Conservation (phyloP, 2,797 vertebrate genomes). For the Aldrovandia affinis region DNA sequence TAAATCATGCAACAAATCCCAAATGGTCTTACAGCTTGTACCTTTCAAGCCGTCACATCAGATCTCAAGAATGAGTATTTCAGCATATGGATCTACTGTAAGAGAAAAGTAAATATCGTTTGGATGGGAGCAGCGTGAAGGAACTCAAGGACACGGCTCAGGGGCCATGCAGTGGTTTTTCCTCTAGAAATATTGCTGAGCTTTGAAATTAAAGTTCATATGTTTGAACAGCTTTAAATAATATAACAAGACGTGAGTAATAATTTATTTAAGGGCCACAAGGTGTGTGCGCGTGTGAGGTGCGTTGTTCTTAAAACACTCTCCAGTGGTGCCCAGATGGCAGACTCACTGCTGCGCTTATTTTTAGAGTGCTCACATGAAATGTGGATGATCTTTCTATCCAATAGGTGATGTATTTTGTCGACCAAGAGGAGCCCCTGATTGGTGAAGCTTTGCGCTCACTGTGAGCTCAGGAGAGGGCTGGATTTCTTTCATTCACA, state of each 20-base stretch:
- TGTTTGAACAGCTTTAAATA: slow-evolving; percentile 44
- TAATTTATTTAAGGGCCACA: slow-evolving; percentile 30
- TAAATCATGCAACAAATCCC: background rate
- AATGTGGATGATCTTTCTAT: slow-evolving; percentile 43
- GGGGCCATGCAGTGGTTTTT: background rate
- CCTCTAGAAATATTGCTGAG: background rate
- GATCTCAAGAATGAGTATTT: slow-evolving; percentile 2
- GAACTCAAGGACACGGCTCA: background rate
- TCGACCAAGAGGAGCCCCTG: background rate
- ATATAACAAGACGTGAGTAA: slow-evolving; percentile 34
- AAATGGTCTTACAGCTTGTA: background rate
- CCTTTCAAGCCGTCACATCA: background rate
- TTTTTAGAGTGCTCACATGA: slow-evolving; percentile 44
- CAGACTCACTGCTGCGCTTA: slow-evolving; percentile 47
- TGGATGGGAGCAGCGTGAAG: background rate
- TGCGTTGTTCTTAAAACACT: slow-evolving; percentile 39
- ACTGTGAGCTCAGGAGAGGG: background rate
- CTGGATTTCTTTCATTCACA: background rate
- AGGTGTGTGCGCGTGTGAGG: slow-evolving; percentile 23
- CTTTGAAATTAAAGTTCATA: slow-evolving; percentile 24
- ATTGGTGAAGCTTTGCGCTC: background rate
- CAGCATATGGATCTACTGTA: slow-evolving; percentile 5
- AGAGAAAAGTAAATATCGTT: background rate
- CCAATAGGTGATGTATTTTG: background rate
- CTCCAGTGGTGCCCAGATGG: slow-evolving; percentile 56